Percentiles rank a stretch among this genome's conserved stretches.
Conservation (phyloP, 2,113 vertebrate species). For the Axis porcinus region DNA sequence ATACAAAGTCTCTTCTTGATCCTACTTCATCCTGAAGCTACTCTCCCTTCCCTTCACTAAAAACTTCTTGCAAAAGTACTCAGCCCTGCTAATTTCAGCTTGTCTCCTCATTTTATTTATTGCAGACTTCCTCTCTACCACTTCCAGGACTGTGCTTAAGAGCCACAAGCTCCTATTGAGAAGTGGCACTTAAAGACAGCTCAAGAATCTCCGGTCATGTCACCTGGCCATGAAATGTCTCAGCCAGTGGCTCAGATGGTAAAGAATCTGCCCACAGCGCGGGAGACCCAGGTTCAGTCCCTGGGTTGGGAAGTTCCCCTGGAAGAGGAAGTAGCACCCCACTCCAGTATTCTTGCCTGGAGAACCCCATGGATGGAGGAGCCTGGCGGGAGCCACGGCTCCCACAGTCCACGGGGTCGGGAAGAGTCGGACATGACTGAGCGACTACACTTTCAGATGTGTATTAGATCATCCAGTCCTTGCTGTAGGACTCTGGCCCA, state of each 20-base stretch:
- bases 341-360: neutral
- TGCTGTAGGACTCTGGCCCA: neutral
- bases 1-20: neutral
- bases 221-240: neutral
- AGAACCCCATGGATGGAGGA: neutral
- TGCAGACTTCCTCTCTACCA: neutral
- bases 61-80: neutral
- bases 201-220: neutral
- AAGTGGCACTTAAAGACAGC: neutral
- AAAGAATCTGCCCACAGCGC: neutral
- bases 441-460: neutral
- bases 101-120: neutral
- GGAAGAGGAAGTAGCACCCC: neutral
- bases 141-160: neutral
- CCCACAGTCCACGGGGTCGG: accelerated
- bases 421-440: neutral
- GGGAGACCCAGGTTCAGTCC: neutral
- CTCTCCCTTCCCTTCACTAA: neutral
- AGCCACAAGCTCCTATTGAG: neutral
- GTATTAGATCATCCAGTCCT: too few species aligned
- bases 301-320: neutral
- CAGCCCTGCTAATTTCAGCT: neutral
- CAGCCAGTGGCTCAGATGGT: neutral
- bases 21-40: neutral
- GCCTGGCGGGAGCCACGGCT: neutral